Evolutionary conservation across 1,140 invertebrate genomes (phyloP).

Genomic region (Drosophila malerkotliana): DNA sequence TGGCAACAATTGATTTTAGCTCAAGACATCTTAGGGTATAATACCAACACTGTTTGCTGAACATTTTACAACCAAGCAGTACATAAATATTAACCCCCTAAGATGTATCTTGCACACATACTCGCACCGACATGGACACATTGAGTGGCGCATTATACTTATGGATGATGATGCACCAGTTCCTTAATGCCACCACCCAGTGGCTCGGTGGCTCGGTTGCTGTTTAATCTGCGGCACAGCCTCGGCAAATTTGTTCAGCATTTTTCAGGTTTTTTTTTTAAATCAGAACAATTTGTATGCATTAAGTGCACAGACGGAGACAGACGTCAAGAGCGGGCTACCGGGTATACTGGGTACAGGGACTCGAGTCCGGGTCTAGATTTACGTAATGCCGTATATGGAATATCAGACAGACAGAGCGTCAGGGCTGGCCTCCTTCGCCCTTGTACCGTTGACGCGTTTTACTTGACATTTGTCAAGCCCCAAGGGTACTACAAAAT

Average conservation of each 20-base stretch:
- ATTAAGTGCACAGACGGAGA: conserved; percentile 66
- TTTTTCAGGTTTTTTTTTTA: conserved; percentile 53
- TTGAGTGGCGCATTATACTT: conserved; percentile 47
- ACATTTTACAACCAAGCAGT: conserved; percentile 29
- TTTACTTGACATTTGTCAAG: conserved; percentile 72
- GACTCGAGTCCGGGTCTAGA: neutral
- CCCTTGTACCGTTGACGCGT: conserved; percentile 62
- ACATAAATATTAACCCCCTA: conserved; percentile 43
- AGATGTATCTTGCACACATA: conserved; percentile 25
- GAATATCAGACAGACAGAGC: neutral
- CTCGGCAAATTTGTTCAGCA: conserved; percentile 52
- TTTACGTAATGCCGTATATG: conserved; percentile 2
- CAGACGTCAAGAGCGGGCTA: conserved; percentile 25
- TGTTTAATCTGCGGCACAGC: conserved; percentile 57
- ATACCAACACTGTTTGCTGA: conserved; percentile 13
- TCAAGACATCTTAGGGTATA: conserved; percentile 18
- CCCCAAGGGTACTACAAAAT: conserved; percentile 27
- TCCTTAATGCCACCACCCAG: conserved; percentile 28
- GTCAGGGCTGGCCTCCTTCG: conserved; percentile 37
- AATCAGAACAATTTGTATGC: conserved; percentile 79
- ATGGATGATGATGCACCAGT: conserved; percentile 45
- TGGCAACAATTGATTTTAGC: conserved; percentile 12
- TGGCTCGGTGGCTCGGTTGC: conserved; percentile 6
- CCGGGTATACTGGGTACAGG: neutral
- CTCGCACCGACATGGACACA: conserved; percentile 11